Evolutionary conservation across 2,888 invertebrate species (phyloP), one percentile per base, ranked within the genome.

Genomic region (Spilosoma lubricipeda): DNA sequence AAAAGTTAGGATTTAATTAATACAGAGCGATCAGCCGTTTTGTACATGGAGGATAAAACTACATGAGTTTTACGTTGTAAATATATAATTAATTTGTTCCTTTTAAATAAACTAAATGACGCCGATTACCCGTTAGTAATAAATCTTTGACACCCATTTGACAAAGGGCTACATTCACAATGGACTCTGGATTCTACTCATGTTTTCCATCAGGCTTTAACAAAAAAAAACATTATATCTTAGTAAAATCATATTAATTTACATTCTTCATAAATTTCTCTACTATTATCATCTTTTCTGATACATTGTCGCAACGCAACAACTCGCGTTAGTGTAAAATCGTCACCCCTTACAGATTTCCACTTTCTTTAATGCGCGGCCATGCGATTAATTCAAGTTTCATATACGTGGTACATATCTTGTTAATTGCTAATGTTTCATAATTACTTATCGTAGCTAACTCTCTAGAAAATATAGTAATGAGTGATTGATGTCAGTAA

Each of bases 351-450:
- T 85, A 80, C 83, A 87, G 88, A 89, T 92, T 92, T 92, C 90
- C 92, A 93, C 92, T 93, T 92, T 93, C 91, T 89, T 91, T 86
- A 80, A 85, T 84, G 88, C 83, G 87, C 92, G 88, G 86, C 91
- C 89, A 91, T 88, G 93, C 93, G 91, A 87, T 90, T 86, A 89
- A 91, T 89, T 89, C 87, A 85, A 86, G 89, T 91, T 92, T 91
- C 90, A 89, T 90, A 89, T 88, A 86, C 86, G 82, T 79, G 84
- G 83, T 84, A 87, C 85, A 84, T 85, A 86, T 86, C 86, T 86
- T 79, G 77, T 77, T 87, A 89, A 85, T 85, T 85, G 82, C 82
- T 76, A 63, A 81, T 77, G 82, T 79, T 84, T 85, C 84, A 78
- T 85, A 80, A 84, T 81, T 86, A 77, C 76, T 77, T 79, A 85